A percentile compares a stretch with the other conserved stretches of the same genome.
Conservation (phyloP, 92 coral and sea anemone genomes). For the Scolanthus callimorphus region DNA sequence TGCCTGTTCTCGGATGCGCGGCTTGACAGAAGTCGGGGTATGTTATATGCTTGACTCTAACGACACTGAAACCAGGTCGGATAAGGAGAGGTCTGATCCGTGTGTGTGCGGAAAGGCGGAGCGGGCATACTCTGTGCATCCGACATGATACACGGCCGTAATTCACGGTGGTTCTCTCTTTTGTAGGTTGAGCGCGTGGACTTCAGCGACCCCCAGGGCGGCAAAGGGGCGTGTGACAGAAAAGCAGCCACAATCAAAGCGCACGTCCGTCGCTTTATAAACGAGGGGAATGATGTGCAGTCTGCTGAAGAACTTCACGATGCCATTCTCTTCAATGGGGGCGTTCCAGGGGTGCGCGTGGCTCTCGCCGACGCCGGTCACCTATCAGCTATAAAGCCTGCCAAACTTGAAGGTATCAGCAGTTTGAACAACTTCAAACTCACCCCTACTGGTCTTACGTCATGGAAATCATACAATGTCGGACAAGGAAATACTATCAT, state of each 20-base stretch:
- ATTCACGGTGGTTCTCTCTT: too few relatives aligned
- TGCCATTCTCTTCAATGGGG: conserved; percentile 43
- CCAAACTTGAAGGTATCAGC: conserved; percentile 36
- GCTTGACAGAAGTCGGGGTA: too few relatives aligned
- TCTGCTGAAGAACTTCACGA: conserved; percentile 36
- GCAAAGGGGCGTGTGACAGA: conserved; percentile 48
- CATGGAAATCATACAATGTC: too few relatives aligned
- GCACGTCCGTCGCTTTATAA: conserved; percentile 33
- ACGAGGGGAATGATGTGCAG: conserved; percentile 43
- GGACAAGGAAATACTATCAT: conserved; percentile 27
- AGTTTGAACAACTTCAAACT: conserved; percentile 33
- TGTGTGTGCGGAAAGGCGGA: too few relatives aligned
- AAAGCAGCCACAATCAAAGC: conserved; percentile 53
- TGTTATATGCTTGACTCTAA: too few relatives aligned
- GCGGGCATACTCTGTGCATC: too few relatives aligned
- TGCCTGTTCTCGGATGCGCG: too few relatives aligned
- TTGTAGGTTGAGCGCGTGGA: too few relatives aligned
- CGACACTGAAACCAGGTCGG: neutral
- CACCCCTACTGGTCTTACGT: conserved; percentile 13
- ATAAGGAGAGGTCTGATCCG: too few relatives aligned
- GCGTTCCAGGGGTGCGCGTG: conserved; percentile 51
- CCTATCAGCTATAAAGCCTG: neutral
- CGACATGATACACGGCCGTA: too few relatives aligned
- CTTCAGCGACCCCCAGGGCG: conserved; percentile 44
- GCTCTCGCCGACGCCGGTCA: conserved; percentile 19